Evolutionary conservation across 2,888 invertebrate species (phyloP).

Genomic region (Formica aserva): DNA sequence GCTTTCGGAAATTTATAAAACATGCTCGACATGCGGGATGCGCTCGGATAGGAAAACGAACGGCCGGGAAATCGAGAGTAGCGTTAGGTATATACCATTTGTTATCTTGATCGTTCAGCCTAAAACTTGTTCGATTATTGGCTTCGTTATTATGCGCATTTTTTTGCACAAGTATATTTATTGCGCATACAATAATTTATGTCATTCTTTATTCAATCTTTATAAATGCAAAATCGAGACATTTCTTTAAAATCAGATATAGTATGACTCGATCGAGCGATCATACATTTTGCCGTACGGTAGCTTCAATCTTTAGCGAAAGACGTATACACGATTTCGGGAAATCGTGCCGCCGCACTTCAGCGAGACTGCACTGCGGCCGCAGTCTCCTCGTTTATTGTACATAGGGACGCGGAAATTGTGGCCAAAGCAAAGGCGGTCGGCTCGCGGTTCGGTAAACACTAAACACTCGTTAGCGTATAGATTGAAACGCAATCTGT

Average conservation of each 20-base stretch:
- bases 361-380: slow-evolving; percentile 35
- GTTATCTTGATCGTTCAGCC: slow-evolving; percentile 26
- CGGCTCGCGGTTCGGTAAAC: slow-evolving; percentile 84
- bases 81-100: slow-evolving; percentile 18
- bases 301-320: slow-evolving; percentile 7
- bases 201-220: neutral
- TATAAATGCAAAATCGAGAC: neutral
- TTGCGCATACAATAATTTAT: neutral
- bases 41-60: slow-evolving; percentile 53
- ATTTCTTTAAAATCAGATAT: neutral
- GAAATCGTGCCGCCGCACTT: neutral
- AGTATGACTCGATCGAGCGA: neutral
- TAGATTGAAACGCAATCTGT: slow-evolving; percentile 85
- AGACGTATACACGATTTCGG: slow-evolving; percentile 15
- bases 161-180: neutral
- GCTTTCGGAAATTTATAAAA: slow-evolving; percentile 65
- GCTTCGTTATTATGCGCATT: neutral
- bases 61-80: slow-evolving; percentile 35
- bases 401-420: slow-evolving; percentile 81
- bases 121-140: neutral
- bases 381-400: slow-evolving; percentile 69
- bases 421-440: slow-evolving; percentile 79
- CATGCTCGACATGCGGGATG: slow-evolving; percentile 26
- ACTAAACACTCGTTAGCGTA: slow-evolving; percentile 85
- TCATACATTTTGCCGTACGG: neutral